Percentiles rank a stretch among this genome's conserved stretches.
These are phyloP conservation scores for Pygocentrus nattereri DNA, from an alignment of 2,797 vertebrate genomes.

Conservation along the genomic window DNA sequence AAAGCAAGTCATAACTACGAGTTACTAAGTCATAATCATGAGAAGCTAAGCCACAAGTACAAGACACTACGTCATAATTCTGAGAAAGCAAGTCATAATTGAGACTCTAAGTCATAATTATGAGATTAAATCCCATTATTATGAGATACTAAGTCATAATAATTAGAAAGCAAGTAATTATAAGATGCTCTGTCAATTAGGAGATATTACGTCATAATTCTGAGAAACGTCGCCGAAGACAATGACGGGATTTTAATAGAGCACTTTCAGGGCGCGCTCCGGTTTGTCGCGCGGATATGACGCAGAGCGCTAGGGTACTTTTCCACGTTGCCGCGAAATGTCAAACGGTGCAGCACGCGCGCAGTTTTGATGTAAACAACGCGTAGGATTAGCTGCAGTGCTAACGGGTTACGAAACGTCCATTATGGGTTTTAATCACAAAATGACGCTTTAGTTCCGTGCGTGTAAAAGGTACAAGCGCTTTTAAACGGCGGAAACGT, in stretches of 20 bases:
- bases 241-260: background rate
- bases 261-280: background rate
- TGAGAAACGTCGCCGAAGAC: no score
- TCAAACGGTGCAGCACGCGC: constrained; percentile 47
- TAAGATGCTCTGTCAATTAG: no score
- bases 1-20: no score
- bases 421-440: background rate
- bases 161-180: no score
- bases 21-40: no score
- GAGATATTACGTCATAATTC: no score
- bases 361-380: background rate
- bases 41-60: no score
- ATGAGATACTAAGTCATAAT: no score
- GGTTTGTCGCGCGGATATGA: constrained; percentile 46
- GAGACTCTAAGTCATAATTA: no score
- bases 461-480: background rate
- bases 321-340: constrained; percentile 47
- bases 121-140: no score
- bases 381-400: background rate
- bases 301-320: background rate
- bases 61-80: no score
- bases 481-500: background rate
- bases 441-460: background rate
- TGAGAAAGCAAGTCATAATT: no score
- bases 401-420: background rate